Percentiles rank a stretch among this genome's conserved stretches.
Evolutionary conservation across 2,113 vertebrate species (phyloP).

Genomic region (Semnornis frantzii): DNA sequence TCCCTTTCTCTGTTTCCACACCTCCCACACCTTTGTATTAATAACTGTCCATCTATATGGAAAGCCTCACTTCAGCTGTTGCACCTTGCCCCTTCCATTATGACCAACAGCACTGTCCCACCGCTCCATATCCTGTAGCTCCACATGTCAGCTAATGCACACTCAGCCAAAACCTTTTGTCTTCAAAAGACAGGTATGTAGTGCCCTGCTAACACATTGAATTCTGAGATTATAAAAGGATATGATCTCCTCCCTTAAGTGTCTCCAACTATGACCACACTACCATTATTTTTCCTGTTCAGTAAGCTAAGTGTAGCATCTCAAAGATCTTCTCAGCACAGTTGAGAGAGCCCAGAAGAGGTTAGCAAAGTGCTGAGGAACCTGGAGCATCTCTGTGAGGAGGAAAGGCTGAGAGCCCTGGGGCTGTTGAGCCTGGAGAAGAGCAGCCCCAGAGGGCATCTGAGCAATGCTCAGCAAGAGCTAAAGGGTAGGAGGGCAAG

Average conservation of each 20-base stretch:
- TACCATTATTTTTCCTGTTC: background rate
- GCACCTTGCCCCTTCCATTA: background rate
- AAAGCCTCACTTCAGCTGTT: background rate
- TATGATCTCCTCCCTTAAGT: background rate
- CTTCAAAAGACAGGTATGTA: background rate
- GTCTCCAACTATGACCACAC: background rate
- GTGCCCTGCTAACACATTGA: background rate
- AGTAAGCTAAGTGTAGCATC: background rate
- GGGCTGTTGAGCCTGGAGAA: no score
- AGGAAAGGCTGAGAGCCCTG: no score
- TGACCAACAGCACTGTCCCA: background rate
- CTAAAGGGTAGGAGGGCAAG: no score
- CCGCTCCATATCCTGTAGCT: background rate
- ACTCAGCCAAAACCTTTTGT: background rate
- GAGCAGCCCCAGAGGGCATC: no score
- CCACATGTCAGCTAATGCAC: background rate
- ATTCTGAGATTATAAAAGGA: constrained; percentile 10
- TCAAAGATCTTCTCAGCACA: background rate
- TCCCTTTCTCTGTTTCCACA: background rate
- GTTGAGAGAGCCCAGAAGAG: background rate
- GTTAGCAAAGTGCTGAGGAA: no score
- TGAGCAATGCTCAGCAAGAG: no score
- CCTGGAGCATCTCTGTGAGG: no score
- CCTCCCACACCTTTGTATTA: background rate
- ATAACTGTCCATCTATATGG: background rate